Conservation (phyloP, 1,140 invertebrate genomes). For the Pseudoatta argentina region DNA sequence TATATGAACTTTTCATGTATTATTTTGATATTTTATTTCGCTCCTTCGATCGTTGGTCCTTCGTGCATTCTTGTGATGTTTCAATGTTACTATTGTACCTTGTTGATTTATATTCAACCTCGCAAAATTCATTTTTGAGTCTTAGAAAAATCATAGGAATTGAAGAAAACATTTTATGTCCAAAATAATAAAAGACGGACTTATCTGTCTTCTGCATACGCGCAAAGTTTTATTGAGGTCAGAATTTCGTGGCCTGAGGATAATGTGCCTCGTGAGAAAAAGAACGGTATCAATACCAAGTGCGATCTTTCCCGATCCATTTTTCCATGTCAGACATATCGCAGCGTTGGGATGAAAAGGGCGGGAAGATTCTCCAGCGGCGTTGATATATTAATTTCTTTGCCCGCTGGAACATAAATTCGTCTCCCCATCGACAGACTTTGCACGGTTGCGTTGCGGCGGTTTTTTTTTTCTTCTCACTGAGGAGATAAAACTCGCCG, state of each 20-base stretch:
- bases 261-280: background rate
- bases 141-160: background rate
- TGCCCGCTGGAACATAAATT: constrained; percentile 39
- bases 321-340: constrained; percentile 38
- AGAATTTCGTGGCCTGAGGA: background rate
- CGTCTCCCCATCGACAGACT: constrained; percentile 6
- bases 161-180: constrained; percentile 10
- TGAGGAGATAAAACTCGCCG: constrained; percentile 2
- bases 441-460: constrained; percentile 13
- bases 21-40: constrained; percentile 56
- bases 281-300: constrained; percentile 7
- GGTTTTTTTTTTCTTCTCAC: background rate
- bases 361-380: constrained; percentile 15
- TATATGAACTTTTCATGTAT: constrained; percentile 27
- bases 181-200: background rate
- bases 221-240: background rate
- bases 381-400: constrained; percentile 56
- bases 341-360: background rate
- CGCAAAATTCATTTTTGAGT: constrained; percentile 17
- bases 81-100: constrained; percentile 10
- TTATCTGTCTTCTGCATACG: constrained; percentile 11
- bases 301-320: constrained; percentile 26
- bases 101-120: constrained; percentile 45
- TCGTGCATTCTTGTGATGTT: constrained; percentile 20
- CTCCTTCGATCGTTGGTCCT: constrained; percentile 56